Conservation (phyloP, 2,888 invertebrate genomes). For the Pyralis farinalis region DNA sequence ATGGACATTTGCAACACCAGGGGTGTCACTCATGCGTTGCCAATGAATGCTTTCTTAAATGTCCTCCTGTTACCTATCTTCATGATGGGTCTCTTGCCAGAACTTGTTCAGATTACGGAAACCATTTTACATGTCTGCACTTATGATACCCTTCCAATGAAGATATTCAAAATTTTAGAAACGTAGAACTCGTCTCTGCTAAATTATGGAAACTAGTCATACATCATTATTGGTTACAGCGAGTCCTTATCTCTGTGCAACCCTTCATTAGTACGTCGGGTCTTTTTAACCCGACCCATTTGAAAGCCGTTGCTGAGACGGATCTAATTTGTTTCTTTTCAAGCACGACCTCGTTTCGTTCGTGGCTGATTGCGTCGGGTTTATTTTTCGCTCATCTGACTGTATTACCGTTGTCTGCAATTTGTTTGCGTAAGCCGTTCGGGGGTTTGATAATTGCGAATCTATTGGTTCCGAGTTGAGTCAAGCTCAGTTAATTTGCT, state of each 20-base stretch:
- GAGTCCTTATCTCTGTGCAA: slow-evolving; percentile 34
- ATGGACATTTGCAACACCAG: no score
- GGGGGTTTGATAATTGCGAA: slow-evolving; percentile 28
- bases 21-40: no score
- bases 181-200: no score
- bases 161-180: no score
- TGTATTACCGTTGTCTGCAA: slow-evolving; percentile 46
- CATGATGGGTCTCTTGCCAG: no score
- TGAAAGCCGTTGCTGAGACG: slow-evolving; percentile 67
- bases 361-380: slow-evolving; percentile 54
- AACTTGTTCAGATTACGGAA: no score
- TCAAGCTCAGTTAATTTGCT: not conserved
- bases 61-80: no score
- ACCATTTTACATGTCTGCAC: no score
- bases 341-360: slow-evolving; percentile 54
- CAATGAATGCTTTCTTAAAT: no score
- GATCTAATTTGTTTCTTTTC: slow-evolving; percentile 77
- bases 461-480: slow-evolving; percentile 1
- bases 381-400: slow-evolving; percentile 51
- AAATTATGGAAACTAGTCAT: no score
- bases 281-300: slow-evolving; percentile 54
- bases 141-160: no score
- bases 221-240: slow-evolving; percentile 15
- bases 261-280: slow-evolving; percentile 64
- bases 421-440: slow-evolving; percentile 49